phyloP scores from a whole-genome alignment of 1,140 invertebrate species.

The Drosophila jambulina region DNA sequence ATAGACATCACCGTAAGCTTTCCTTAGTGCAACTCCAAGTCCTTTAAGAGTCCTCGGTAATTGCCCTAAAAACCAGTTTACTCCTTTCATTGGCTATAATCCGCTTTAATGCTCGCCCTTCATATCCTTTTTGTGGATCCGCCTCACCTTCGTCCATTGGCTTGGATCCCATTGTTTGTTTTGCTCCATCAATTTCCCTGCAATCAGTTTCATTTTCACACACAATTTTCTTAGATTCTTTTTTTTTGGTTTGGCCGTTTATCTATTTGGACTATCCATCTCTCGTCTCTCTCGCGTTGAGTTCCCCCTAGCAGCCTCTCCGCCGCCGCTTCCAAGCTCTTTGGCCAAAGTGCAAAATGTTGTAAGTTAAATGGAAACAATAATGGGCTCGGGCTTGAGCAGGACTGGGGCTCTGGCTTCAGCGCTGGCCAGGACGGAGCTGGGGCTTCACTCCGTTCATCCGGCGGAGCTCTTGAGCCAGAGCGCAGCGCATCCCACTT shows the following conservation, averaged over 20 bases:
- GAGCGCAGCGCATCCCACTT: slow-evolving; percentile 36
- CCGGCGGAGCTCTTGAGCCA: slow-evolving; percentile 28
- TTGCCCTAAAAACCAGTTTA: slow-evolving; percentile 8
- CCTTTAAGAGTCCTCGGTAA: slow-evolving; percentile 1
- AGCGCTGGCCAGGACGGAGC: slow-evolving; percentile 6
- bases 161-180: slow-evolving; percentile 28
- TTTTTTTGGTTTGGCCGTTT: slow-evolving; percentile 33
- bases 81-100: slow-evolving; percentile 23
- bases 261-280: slow-evolving; percentile 63
- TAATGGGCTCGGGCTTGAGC: slow-evolving; percentile 62
- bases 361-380: slow-evolving; percentile 84
- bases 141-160: slow-evolving; percentile 13
- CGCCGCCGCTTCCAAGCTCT: slow-evolving; percentile 47
- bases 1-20: too few relatives aligned
- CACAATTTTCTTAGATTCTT: slow-evolving; percentile 69
- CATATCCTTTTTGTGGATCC: slow-evolving; percentile 7
- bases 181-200: slow-evolving; percentile 56
- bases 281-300: slow-evolving; percentile 31
- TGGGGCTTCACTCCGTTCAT: slow-evolving; percentile 20
- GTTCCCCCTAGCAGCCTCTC: slow-evolving; percentile 10
- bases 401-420: slow-evolving; percentile 23
- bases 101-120: slow-evolving; percentile 23
- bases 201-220: slow-evolving; percentile 80
- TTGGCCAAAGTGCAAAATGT: slow-evolving; percentile 77
- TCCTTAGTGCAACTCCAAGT: background rate